These are phyloP conservation scores for Seira sanloemensis DNA, from an alignment of 2,888 invertebrate genomes.

Conservation along the genomic window DNA sequence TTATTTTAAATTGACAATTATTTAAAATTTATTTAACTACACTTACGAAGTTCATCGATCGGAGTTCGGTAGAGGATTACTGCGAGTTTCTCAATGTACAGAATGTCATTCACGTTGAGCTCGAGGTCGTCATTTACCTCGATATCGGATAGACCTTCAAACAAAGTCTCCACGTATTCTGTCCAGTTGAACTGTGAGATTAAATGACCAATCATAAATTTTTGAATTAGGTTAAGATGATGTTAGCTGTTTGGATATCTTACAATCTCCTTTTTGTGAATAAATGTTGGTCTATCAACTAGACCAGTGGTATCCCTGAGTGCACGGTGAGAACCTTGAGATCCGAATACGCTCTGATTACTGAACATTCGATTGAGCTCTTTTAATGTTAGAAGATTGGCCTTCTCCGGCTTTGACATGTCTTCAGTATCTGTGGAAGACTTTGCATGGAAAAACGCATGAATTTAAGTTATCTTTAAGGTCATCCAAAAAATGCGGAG, in stretches of 20 bases:
- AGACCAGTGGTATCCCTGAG: neutral
- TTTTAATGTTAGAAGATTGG: slow-evolving; percentile 62
- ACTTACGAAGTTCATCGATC: slow-evolving; percentile 65
- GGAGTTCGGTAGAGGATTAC: slow-evolving; percentile 59
- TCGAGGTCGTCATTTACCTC: slow-evolving; percentile 62
- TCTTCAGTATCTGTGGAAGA: slow-evolving; percentile 63
- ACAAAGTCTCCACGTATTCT: slow-evolving; percentile 68
- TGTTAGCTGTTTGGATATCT: no score
- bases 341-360: slow-evolving; percentile 44
- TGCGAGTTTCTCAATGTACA: slow-evolving; percentile 66
- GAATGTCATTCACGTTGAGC: slow-evolving; percentile 70
- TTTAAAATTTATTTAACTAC: neutral
- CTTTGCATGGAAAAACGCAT: slow-evolving; percentile 26
- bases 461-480: neutral
- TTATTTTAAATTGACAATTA: slow-evolving; percentile 3
- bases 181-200: slow-evolving; percentile 73
- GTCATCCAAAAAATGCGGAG: neutral
- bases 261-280: slow-evolving; percentile 23
- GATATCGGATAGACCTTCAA: slow-evolving; percentile 61
- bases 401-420: slow-evolving; percentile 64
- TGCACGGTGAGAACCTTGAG: neutral
- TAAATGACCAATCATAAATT: no score
- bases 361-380: slow-evolving; percentile 64
- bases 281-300: neutral
- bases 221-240: no score